A percentile compares a stretch with the other conserved stretches of the same genome.
Evolutionary conservation across 37 sponge, comb jelly and placozoan genomes (phyloP).

Genomic region (Cladorhizidae sp.): DNA sequence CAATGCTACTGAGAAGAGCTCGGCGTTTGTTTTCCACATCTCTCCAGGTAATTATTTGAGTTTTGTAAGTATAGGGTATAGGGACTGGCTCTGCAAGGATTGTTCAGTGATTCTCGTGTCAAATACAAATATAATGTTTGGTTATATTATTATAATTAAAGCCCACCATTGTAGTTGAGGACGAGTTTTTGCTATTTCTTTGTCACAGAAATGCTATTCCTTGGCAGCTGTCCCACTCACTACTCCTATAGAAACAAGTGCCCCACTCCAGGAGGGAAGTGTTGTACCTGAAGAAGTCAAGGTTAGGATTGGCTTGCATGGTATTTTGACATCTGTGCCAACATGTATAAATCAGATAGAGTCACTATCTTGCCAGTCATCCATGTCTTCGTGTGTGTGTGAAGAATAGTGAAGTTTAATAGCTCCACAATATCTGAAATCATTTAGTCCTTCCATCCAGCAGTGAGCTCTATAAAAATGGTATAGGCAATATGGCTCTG

Average conservation of each 20-base stretch:
- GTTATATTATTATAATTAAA: conserved; percentile 8
- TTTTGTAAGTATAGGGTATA: not conserved
- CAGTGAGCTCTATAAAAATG: too few relatives aligned
- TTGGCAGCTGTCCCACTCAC: conserved; percentile 56
- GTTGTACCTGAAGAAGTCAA: conserved; percentile 60
- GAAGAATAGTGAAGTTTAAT: too few relatives aligned
- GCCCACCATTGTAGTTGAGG: too few relatives aligned
- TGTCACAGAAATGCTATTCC: conserved; percentile 24
- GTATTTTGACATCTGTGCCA: not conserved
- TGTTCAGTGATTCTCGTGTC: too few relatives aligned
- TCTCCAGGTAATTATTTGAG: conserved; percentile 15
- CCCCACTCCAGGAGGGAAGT: not conserved
- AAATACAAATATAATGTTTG: too few relatives aligned
- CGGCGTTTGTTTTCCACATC: not conserved
- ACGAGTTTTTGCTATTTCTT: not conserved
- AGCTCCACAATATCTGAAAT: too few relatives aligned
- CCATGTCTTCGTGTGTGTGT: too few relatives aligned
- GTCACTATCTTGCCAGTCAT: too few relatives aligned
- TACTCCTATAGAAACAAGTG: not conserved
- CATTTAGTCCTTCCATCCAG: too few relatives aligned
- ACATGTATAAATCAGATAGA: too few relatives aligned
- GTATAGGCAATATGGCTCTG: too few relatives aligned
- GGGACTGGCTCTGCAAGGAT: too few relatives aligned
- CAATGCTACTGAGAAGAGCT: conserved; percentile 4
- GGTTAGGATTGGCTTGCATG: conserved; percentile 11